These are phyloP conservation scores for Andrena fulva DNA, from an alignment of 2,888 invertebrate genomes.

Conservation along the genomic window DNA sequence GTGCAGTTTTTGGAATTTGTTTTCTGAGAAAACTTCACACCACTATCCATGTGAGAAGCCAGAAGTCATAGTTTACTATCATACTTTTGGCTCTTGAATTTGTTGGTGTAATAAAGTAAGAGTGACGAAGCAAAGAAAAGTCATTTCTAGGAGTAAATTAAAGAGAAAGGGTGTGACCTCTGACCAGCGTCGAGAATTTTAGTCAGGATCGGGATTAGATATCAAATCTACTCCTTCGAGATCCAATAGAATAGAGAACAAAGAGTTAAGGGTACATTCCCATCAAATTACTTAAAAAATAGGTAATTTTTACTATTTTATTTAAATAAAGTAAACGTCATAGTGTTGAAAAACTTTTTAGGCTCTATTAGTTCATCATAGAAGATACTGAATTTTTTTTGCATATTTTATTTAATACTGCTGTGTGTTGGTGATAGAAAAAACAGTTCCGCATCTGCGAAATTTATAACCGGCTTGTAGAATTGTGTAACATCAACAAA, in stretches of 20 bases:
- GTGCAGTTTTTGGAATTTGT: background rate
- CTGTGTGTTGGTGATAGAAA: too few species aligned
- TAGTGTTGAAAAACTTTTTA: too few species aligned
- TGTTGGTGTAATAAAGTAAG: background rate
- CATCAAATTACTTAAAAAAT: too few species aligned
- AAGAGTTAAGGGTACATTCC: background rate
- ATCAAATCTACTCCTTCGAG: background rate
- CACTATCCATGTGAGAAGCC: conserved; percentile 7
- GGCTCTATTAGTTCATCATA: too few species aligned
- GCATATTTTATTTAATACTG: too few species aligned
- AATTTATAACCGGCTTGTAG: too few species aligned
- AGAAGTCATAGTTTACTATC: conserved; percentile 42
- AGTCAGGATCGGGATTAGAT: background rate
- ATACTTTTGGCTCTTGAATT: conserved; percentile 19
- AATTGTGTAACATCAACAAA: too few species aligned
- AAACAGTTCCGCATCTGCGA: too few species aligned
- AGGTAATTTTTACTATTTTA: too few species aligned
- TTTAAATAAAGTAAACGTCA: too few species aligned
- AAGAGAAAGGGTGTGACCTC: conserved; percentile 10
- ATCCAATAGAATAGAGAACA: conserved; percentile 13
- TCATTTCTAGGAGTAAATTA: conserved; percentile 41
- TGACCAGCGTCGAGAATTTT: conserved; percentile 42
- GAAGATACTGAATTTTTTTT: too few species aligned
- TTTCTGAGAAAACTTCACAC: conserved; percentile 32
- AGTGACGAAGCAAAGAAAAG: conserved; percentile 6